Conservation (phyloP, 2,797 vertebrate species). For the Stomatorhinus walkeri region DNA sequence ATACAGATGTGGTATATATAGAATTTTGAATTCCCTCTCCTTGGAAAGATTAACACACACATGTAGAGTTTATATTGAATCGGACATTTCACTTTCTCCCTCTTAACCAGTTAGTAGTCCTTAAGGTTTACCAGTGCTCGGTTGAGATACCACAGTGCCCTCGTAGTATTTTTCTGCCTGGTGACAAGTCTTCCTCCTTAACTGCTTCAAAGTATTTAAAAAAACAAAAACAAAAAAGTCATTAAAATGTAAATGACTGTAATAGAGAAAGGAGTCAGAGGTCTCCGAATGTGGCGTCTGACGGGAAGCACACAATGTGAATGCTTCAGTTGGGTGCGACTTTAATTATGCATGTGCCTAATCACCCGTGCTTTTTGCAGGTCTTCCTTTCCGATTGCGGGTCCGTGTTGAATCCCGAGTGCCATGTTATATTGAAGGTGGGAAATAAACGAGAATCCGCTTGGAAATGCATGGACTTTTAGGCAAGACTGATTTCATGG, state of each 20-base stretch:
- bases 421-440: neutral
- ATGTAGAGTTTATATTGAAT: neutral
- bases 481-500: constrained; percentile 14
- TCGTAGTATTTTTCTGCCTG: neutral
- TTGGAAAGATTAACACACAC: neutral
- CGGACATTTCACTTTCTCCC: neutral
- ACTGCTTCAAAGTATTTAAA: neutral
- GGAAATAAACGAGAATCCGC: neutral
- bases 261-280: constrained; percentile 21
- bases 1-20: neutral
- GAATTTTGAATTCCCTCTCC: neutral
- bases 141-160: neutral
- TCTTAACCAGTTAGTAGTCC: neutral
- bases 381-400: constrained; percentile 6
- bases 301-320: neutral
- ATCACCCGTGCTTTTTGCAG: neutral
- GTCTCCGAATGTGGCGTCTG: neutral
- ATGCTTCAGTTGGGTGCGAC: neutral
- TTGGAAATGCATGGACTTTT: neutral
- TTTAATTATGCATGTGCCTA: neutral
- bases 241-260: constrained; percentile 14
- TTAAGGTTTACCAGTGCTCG: neutral
- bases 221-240: neutral
- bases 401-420: neutral
- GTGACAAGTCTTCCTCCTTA: neutral